phyloP scores from a whole-genome alignment of 35 echinoderm and acorn worm species.

The Apostichopus japonicus region DNA sequence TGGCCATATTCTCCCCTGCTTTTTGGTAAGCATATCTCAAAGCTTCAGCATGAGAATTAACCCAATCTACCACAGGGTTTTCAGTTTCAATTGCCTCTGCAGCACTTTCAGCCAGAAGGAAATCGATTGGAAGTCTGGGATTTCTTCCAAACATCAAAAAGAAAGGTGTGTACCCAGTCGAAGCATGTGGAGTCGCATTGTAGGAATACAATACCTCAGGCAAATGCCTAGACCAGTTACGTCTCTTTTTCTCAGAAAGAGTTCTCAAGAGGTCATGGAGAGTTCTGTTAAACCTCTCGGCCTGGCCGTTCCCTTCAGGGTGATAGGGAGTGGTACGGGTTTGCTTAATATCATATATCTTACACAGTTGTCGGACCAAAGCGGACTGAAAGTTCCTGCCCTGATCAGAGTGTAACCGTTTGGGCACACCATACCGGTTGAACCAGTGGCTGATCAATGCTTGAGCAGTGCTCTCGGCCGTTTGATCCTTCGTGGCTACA shows the following conservation, averaged over 20 bases:
- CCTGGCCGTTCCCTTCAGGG: no score
- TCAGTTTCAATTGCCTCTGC: no score
- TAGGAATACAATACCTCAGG: conserved; percentile 63
- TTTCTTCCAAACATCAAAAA: conserved; percentile 28
- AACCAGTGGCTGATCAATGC: conserved; percentile 8
- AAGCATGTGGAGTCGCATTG: conserved; percentile 52
- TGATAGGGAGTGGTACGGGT: conserved; percentile 26
- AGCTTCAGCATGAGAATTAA: not conserved
- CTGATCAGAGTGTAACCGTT: not conserved
- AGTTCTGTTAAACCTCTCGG: no score
- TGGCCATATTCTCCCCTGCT: not conserved
- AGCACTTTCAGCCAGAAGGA: not conserved
- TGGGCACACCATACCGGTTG: not conserved
- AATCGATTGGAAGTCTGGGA: conserved; percentile 19
- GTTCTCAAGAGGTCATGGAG: conserved; percentile 34
- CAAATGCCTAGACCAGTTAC: conserved; percentile 50
- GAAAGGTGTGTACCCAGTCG: conserved; percentile 32
- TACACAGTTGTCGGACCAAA: conserved; percentile 28
- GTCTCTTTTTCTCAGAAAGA: conserved; percentile 27
- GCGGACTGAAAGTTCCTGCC: conserved; percentile 45
- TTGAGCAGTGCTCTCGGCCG: conserved; percentile 15
- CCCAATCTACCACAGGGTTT: not conserved
- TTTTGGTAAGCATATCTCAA: not conserved
- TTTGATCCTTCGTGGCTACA: conserved; percentile 58
- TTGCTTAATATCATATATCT: conserved; percentile 50